Conservation (phyloP, 2,797 vertebrate genomes). For the Dendrocincla fuliginosa region DNA sequence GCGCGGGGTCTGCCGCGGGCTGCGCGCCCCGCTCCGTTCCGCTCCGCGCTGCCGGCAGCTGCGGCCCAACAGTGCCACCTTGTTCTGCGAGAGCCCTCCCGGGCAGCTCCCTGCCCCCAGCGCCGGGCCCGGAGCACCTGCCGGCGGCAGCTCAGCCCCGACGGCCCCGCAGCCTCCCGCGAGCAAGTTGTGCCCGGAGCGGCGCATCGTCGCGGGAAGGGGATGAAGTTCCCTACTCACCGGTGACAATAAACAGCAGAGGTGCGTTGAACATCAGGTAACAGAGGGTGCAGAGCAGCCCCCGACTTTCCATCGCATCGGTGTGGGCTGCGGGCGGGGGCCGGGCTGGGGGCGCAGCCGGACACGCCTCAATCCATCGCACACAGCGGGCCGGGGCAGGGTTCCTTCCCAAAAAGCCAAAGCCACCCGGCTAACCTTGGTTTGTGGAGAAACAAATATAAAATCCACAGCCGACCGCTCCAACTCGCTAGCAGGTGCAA, state of each 20-base stretch:
- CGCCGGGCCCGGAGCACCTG: neutral
- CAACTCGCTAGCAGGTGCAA: neutral
- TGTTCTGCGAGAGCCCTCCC: neutral
- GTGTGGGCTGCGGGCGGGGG: conserved; percentile 56
- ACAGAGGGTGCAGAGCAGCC: conserved; percentile 24
- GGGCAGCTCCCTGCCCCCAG: conserved; percentile 21
- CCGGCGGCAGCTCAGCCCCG: neutral
- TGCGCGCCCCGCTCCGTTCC: neutral
- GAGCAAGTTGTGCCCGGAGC: neutral
- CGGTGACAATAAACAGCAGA: neutral
- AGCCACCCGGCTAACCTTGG: neutral
- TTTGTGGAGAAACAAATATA: neutral
- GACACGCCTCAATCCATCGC: conserved; percentile 15
- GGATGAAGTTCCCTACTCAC: neutral
- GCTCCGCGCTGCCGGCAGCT: conserved; percentile 1
- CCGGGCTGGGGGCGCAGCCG: conserved; percentile 19
- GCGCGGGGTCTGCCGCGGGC: neutral
- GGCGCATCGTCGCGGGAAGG: neutral
- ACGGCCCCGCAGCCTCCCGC: neutral
- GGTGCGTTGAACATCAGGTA: neutral
- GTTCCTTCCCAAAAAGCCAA: conserved; percentile 4
- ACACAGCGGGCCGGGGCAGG: neutral
- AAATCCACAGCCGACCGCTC: neutral
- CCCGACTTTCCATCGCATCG: conserved; percentile 53
- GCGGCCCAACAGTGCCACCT: conserved; percentile 27